Base-by-base conservation (phyloP, 2,888 invertebrate genomes). In the Lycia hirtaria region DNA sequence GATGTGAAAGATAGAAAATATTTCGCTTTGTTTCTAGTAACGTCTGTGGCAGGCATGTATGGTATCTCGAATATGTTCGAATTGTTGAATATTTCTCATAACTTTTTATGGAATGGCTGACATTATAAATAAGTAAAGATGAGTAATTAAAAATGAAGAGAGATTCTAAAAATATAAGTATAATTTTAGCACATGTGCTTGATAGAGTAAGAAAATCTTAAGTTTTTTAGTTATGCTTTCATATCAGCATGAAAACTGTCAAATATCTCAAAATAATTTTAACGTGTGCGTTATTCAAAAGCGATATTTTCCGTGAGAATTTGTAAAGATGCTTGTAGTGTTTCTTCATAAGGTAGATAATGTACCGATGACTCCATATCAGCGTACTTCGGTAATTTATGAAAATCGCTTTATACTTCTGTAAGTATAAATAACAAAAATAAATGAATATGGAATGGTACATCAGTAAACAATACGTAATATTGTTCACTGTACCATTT, bases 41-140 rank as follows among this genome's bases (percentile, higher is more conserved):
- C 35, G 15, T 9, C 17, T 37, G 26, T 12, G 9, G 3, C 26
- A 0, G 17, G 49, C n/a, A 24, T 50, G 56, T 38, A 17, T 44
- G 48, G 17, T 24, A n/a, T 26, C 20, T 43, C 33, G 33, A 38
- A 50, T 49, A 14, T 15, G 38, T 37, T 50, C 47, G 19, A 33
- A 26, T 30, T 48, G 17, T n/a, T 24, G 41, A 32, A 9, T n/a
- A 28, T 35, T 22, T 26, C 7, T 33, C 12, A n/a, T 14, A 49
- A 49, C 22, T 49, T 2, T 44, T 44, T 30, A 56, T 56, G 56
- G 56, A 56, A 56, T 56, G 19, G 50, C 40, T 41, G 45, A 50
- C 5, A 17, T 35, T 17, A n/a, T 19, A 3, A 22, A 40, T 32
- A 24, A 17, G 32, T 15, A 33, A 17, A 32, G 6, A 38, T 15